Evolutionary conservation across 2,113 vertebrate genomes (phyloP).

Genomic region (Montifringilla adamsi): DNA sequence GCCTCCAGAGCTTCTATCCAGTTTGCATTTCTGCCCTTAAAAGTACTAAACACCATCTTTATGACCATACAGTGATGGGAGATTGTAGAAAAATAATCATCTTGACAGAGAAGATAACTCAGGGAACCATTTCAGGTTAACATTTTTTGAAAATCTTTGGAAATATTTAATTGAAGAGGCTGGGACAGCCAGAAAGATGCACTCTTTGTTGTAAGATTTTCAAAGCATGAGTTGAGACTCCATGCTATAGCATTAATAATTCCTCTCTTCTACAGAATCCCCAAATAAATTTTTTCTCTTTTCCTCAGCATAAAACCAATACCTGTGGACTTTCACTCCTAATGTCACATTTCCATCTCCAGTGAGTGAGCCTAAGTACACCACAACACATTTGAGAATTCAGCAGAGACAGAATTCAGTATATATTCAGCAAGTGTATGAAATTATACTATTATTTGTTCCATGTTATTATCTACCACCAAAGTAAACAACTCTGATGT

Average conservation of each 20-base stretch:
- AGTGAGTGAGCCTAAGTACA: background rate
- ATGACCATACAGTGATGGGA: background rate
- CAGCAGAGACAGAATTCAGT: background rate
- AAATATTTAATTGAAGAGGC: background rate
- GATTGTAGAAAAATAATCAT: background rate
- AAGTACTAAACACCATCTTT: background rate
- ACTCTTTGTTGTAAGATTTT: background rate
- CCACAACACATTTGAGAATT: background rate
- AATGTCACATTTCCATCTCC: background rate
- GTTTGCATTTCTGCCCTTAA: background rate
- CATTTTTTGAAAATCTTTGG: background rate
- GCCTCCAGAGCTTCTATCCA: background rate
- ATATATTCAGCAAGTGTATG: background rate
- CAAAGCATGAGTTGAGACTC: background rate
- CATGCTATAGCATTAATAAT: background rate
- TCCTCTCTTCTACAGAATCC: background rate
- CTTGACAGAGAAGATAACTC: background rate
- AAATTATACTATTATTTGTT: constrained; percentile 1
- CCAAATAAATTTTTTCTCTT: background rate
- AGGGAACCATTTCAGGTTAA: background rate
- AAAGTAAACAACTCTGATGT: background rate
- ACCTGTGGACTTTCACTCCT: background rate
- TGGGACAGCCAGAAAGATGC: background rate
- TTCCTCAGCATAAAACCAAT: background rate
- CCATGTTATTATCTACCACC: background rate